A percentile compares a stretch with the other conserved stretches of the same genome.
These are phyloP conservation scores for Epinephelus malabaricus DNA, from an alignment of 2,797 vertebrate species.

Conservation along the genomic window DNA sequence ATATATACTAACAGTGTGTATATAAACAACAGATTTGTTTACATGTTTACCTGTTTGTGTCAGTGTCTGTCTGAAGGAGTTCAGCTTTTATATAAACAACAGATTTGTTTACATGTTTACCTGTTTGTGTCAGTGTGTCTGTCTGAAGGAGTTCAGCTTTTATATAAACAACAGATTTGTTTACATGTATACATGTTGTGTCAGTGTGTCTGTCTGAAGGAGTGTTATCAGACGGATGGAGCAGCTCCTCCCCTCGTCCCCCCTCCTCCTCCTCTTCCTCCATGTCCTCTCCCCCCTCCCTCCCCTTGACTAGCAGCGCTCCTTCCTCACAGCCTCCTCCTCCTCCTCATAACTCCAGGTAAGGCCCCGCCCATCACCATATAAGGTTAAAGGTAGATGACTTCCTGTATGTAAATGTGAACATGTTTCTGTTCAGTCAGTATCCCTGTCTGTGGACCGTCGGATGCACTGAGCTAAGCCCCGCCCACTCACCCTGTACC, in stretches of 20 bases:
- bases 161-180: too few relatives aligned
- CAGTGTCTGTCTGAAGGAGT: too few relatives aligned
- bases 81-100: too few relatives aligned
- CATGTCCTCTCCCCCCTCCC: slow-evolving; percentile 82
- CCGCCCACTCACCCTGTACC: slow-evolving; percentile 82
- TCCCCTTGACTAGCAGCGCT: slow-evolving; percentile 67
- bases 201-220: slow-evolving; percentile 61
- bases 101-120: too few relatives aligned
- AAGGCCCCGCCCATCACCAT: neutral
- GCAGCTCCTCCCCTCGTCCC: slow-evolving; percentile 58
- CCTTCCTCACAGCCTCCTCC: slow-evolving; percentile 57
- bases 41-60: too few relatives aligned
- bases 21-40: too few relatives aligned
- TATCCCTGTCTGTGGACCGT: slow-evolving; percentile 94
- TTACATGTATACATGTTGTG: neutral
- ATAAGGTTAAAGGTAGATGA: too few relatives aligned
- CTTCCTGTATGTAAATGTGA: neutral
- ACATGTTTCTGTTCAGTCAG: slow-evolving; percentile 84
- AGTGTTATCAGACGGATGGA: slow-evolving; percentile 86
- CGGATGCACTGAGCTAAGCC: slow-evolving; percentile 86
- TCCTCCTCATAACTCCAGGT: slow-evolving; percentile 70
- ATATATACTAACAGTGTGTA: too few relatives aligned
- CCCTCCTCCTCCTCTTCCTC: slow-evolving; percentile 77
- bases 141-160: too few relatives aligned
- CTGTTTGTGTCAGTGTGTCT: too few relatives aligned